Conservation (phyloP, 2,113 vertebrate genomes). For the Nycticorax nycticorax region DNA sequence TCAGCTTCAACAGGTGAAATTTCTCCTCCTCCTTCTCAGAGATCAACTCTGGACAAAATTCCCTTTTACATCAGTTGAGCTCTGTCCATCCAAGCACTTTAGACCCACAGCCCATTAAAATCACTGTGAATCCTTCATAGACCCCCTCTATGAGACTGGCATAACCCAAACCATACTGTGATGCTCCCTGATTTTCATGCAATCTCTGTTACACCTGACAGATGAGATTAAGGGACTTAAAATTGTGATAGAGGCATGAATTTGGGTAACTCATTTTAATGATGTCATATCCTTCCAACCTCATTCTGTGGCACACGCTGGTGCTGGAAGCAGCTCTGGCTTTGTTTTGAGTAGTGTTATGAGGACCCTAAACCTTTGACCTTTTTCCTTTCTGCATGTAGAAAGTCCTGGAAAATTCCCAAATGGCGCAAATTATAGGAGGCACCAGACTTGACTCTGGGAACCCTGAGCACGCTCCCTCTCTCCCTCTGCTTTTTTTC, state of each 20-base stretch:
- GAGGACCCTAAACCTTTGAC: slow-evolving; percentile 21
- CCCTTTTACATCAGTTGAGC: not conserved
- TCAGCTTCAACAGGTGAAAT: not conserved
- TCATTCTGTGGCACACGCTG: not conserved
- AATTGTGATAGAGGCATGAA: not conserved
- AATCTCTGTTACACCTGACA: not conserved
- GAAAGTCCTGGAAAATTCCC: slow-evolving; percentile 47
- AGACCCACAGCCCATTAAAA: not conserved
- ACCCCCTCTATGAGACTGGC: not conserved
- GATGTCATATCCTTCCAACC: not conserved
- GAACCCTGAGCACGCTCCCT: fast-evolving
- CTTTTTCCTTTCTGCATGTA: slow-evolving; percentile 8
- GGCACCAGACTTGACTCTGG: not conserved
- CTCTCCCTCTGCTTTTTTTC: not conserved
- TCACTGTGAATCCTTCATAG: not conserved
- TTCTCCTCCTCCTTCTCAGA: not conserved
- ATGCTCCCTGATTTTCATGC: not conserved
- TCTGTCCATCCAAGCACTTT: not conserved
- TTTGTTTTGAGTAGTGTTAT: not conserved
- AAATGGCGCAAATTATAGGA: slow-evolving; percentile 34
- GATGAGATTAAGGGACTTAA: not conserved
- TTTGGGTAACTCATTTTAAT: not conserved
- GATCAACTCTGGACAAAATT: not conserved
- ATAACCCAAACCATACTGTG: not conserved
- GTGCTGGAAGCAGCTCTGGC: not conserved